Evolutionary conservation across 1,140 invertebrate species (phyloP).

Genomic region (Trichomalopsis sarcophagae): DNA sequence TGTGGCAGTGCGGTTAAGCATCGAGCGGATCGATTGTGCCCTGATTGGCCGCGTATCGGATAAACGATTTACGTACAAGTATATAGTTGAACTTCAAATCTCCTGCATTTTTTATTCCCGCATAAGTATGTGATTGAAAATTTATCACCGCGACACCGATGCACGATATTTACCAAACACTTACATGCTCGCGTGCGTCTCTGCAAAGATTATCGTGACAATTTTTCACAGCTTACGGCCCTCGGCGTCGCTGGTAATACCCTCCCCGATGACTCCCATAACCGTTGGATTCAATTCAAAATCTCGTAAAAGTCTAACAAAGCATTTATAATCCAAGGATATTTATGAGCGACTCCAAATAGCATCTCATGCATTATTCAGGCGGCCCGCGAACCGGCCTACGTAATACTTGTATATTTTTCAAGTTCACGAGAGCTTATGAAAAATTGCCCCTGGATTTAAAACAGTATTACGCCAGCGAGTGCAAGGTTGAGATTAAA

Average conservation of each 20-base stretch:
- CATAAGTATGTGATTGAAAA: too few species aligned
- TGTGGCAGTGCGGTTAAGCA: too few species aligned
- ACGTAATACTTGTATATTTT: conserved; percentile 31
- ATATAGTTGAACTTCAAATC: too few species aligned
- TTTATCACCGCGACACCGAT: background rate
- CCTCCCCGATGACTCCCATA: background rate
- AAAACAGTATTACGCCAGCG: background rate
- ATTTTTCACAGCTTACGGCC: background rate
- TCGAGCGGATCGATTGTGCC: too few species aligned
- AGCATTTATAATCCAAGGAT: conserved; percentile 34
- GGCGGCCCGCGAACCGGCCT: background rate
- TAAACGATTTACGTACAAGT: too few species aligned
- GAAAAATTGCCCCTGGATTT: conserved; percentile 22
- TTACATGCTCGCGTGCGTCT: background rate
- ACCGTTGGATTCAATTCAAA: conserved; percentile 14
- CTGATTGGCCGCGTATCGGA: too few species aligned
- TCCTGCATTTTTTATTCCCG: too few species aligned
- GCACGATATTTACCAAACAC: background rate
- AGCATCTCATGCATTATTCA: conserved; percentile 43
- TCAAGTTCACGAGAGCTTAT: conserved; percentile 34
- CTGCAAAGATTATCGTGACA: background rate
- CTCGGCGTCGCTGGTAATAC: background rate
- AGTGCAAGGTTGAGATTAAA: too few species aligned
- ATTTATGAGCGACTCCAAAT: conserved; percentile 35
- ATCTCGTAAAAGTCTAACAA: conserved; percentile 36